Evolutionary conservation across 1,140 invertebrate genomes (phyloP).

Genomic region (Euschistus heros): DNA sequence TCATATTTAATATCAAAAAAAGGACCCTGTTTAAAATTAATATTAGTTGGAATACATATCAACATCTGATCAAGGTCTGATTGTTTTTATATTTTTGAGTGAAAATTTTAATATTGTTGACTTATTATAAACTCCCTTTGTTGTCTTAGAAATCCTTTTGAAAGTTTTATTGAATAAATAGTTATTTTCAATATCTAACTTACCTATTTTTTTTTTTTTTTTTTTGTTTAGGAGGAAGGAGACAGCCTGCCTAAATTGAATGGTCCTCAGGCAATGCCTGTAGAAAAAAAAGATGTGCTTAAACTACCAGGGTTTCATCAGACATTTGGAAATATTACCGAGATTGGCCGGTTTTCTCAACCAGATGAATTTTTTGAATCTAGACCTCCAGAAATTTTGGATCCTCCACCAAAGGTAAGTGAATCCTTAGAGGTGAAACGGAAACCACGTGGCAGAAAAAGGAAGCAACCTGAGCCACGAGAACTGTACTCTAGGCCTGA

Average conservation of each 20-base stretch:
- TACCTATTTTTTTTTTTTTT: too few relatives aligned
- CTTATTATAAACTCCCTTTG: too few relatives aligned
- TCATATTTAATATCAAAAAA: too few relatives aligned
- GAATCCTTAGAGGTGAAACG: slow-evolving; percentile 10
- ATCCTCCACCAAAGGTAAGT: slow-evolving; percentile 9
- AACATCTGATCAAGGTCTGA: too few relatives aligned
- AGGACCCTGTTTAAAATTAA: too few relatives aligned
- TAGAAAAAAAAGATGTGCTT: slow-evolving; percentile 24
- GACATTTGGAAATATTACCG: slow-evolving; percentile 59
- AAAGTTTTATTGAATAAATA: too few relatives aligned
- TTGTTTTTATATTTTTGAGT: too few relatives aligned
- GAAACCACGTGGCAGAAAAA: slow-evolving; percentile 24
- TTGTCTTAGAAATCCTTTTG: too few relatives aligned
- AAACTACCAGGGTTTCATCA: slow-evolving; percentile 63
- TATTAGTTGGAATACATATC: too few relatives aligned
- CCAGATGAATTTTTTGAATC: slow-evolving; percentile 40
- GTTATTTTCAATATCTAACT: too few relatives aligned
- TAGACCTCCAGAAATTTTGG: slow-evolving; percentile 19
- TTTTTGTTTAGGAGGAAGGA: slow-evolving; percentile 19
- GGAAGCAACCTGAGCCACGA: slow-evolving; percentile 24
- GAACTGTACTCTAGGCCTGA: slow-evolving; percentile 21
- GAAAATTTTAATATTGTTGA: too few relatives aligned
- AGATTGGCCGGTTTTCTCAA: slow-evolving; percentile 57
- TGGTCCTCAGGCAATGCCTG: neutral
- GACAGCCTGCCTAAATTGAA: slow-evolving; percentile 18